Evolutionary conservation across 2,113 vertebrate species (phyloP).

Genomic region (Sula dactylatra): DNA sequence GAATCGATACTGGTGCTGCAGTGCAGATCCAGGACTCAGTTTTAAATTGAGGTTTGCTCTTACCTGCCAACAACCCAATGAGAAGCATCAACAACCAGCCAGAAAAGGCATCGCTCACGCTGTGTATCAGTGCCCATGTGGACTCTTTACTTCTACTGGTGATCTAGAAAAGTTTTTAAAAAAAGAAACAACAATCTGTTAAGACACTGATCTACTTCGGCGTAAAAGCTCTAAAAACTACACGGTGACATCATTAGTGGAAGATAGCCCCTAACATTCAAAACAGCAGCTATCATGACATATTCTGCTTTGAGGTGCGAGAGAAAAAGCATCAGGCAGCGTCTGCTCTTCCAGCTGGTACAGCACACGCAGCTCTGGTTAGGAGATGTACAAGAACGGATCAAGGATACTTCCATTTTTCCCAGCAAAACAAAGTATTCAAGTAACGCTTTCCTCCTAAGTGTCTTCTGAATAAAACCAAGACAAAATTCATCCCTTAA

Average conservation of each 20-base stretch:
- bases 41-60: background rate
- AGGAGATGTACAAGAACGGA: background rate
- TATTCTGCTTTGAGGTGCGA: background rate
- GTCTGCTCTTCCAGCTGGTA: background rate
- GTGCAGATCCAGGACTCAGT: accelerated
- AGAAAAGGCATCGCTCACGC: constrained; percentile 92
- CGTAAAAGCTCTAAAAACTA: background rate
- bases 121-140: constrained; percentile 84
- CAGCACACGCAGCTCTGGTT: background rate
- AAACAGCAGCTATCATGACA: background rate
- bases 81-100: constrained; percentile 97
- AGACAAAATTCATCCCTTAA: background rate
- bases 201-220: background rate
- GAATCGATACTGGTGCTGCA: background rate
- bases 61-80: constrained; percentile 92
- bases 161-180: constrained; percentile 76
- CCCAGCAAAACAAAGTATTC: background rate
- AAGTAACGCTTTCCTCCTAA: background rate
- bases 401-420: background rate
- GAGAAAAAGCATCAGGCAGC: background rate
- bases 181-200: background rate
- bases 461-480: background rate
- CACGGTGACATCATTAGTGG: accelerated
- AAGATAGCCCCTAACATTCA: background rate
- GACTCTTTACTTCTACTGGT: constrained; percentile 91